These are phyloP conservation scores for Dermochelys coriacea DNA, from an alignment of 2,797 vertebrate genomes.

Conservation along the genomic window DNA sequence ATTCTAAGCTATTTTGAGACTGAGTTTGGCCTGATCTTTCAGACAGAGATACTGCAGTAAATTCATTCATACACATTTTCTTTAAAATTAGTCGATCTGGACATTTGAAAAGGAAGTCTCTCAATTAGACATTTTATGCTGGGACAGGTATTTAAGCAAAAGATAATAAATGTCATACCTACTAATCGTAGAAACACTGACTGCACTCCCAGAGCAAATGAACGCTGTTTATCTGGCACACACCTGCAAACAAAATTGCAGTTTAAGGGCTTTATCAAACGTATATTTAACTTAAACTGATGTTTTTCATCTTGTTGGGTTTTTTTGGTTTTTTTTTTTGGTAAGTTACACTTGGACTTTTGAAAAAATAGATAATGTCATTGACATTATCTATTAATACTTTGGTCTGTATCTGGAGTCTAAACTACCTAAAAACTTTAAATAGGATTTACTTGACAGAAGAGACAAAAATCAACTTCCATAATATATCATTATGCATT, in stretches of 20 bases:
- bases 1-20: too few relatives aligned
- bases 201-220: conserved; percentile 85
- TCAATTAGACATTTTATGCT: not conserved
- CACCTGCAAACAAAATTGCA: conserved; percentile 76
- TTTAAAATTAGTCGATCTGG: not conserved
- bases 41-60: not conserved
- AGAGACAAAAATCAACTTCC: not conserved
- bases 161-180: conserved; percentile 74
- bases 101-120: not conserved
- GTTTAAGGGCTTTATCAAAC: not conserved
- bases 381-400: not conserved
- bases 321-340: too few relatives aligned
- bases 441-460: not conserved
- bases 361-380: too few relatives aligned
- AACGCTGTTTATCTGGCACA: conserved; percentile 82
- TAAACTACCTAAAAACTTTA: not conserved
- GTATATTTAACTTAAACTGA: not conserved
- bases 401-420: not conserved
- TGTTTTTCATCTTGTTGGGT: not conserved
- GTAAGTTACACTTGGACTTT: too few relatives aligned
- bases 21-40: not conserved
- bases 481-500: not conserved
- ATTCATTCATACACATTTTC: not conserved
- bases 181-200: conserved; percentile 81
- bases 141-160: not conserved